phyloP scores from a whole-genome alignment of 2,888 invertebrate species.

The Argyra leucocephala region DNA sequence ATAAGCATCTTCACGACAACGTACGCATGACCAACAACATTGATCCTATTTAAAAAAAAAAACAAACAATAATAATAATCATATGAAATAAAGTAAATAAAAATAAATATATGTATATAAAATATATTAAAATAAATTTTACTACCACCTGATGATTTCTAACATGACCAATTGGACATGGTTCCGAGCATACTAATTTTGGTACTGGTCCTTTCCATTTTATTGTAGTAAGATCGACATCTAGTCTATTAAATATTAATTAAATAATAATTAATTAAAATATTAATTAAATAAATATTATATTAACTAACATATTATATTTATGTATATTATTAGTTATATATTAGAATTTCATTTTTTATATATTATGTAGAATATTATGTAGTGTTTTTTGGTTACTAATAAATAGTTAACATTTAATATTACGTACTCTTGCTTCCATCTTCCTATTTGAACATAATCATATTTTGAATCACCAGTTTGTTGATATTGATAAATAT shows the following conservation, averaged over 20 bases:
- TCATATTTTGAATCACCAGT: conserved; percentile 46
- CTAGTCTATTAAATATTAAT: conserved; percentile 36
- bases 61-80: no score
- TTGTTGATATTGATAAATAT: conserved; percentile 58
- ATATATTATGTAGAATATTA: no score
- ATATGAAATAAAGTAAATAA: no score
- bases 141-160: conserved; percentile 49
- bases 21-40: conserved; percentile 63
- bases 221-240: conserved; percentile 43
- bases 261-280: not conserved
- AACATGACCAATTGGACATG: conserved; percentile 52
- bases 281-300: no score
- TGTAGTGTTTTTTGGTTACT: not conserved
- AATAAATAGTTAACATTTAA: not conserved
- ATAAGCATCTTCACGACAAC: conserved; percentile 54
- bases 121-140: conserved; percentile 17
- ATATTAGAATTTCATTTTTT: no score
- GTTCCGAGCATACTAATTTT: conserved; percentile 53
- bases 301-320: no score
- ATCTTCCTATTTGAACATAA: conserved; percentile 51
- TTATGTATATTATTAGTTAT: no score
- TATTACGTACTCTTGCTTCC: conserved; percentile 48
- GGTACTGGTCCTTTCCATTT: conserved; percentile 45
- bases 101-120: no score
- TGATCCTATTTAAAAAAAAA: conserved; percentile 42